Conservation (phyloP, 2,888 invertebrate species). For the Patella ulyssiponensis region DNA sequence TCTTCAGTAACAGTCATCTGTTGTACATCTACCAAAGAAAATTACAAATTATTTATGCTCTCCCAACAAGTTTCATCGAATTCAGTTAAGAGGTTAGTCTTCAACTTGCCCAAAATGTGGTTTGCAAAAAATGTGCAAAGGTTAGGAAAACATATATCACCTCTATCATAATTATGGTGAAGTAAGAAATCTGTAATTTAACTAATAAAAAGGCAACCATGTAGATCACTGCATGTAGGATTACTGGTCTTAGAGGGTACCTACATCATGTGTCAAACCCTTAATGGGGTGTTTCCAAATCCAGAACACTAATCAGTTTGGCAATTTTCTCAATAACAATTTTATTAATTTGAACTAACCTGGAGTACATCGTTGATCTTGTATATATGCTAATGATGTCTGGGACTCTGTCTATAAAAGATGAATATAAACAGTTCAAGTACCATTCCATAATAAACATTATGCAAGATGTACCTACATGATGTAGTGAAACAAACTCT, state of each 20-base stretch:
- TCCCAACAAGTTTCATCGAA: conserved; percentile 21
- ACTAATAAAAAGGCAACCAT: neutral
- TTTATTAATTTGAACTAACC: conserved; percentile 34
- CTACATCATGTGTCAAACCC: too few species aligned
- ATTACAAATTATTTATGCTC: conserved; percentile 25
- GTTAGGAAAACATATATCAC: neutral
- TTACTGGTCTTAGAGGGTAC: too few species aligned
- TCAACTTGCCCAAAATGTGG: neutral
- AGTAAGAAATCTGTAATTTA: neutral
- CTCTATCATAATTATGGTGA: neutral
- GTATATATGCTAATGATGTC: conserved; percentile 51
- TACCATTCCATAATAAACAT: neutral
- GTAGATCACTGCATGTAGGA: too few species aligned
- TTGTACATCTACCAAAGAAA: neutral
- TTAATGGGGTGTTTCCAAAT: too few species aligned
- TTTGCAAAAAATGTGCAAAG: neutral
- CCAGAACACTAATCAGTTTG: too few species aligned
- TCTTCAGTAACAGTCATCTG: conserved; percentile 44
- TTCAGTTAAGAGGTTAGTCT: conserved; percentile 23
- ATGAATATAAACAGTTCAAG: neutral
- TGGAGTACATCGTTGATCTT: conserved; percentile 53
- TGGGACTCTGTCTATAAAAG: conserved; percentile 56
- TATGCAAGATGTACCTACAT: neutral
- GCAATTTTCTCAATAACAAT: neutral
- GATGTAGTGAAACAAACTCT: conserved; percentile 12